phyloP scores from a whole-genome alignment of 2,888 invertebrate species.

The Bhutanitis thaidina region DNA sequence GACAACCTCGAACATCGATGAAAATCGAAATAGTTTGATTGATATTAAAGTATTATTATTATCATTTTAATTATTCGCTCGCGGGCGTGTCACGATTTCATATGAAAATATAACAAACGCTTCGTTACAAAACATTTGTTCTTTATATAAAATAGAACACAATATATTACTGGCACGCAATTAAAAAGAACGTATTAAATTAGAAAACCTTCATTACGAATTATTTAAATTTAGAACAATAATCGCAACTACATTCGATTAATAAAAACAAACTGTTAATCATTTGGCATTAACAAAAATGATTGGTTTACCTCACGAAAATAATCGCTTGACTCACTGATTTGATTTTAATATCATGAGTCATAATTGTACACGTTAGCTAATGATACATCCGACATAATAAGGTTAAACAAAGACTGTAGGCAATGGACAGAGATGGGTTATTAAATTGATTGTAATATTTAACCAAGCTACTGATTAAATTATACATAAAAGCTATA shows the following conservation, averaged over 20 bases:
- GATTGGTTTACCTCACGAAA: slow-evolving; percentile 5
- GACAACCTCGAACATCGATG: too few relatives aligned
- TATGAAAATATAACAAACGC: too few relatives aligned
- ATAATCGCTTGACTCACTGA: slow-evolving; percentile 15
- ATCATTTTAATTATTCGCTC: too few relatives aligned
- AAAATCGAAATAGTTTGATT: too few relatives aligned
- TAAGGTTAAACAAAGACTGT: slow-evolving; percentile 13
- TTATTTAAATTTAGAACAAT: too few relatives aligned
- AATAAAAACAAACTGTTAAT: slow-evolving; percentile 5
- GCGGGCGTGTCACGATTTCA: too few relatives aligned
- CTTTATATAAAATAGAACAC: too few relatives aligned
- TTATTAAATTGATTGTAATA: slow-evolving; percentile 3
- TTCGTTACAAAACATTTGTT: too few relatives aligned
- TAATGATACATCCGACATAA: neutral
- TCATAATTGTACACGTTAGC: slow-evolving; percentile 9
- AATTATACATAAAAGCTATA: neutral
- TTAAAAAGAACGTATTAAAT: too few relatives aligned
- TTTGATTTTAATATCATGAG: slow-evolving; percentile 17
- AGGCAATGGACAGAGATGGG: neutral
- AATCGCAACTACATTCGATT: neutral
- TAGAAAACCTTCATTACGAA: too few relatives aligned
- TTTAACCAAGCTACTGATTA: slow-evolving; percentile 2
- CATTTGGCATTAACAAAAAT: slow-evolving; percentile 10
- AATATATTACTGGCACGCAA: too few relatives aligned
- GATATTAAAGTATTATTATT: too few relatives aligned